Percentiles rank a stretch among this genome's conserved stretches.
Evolutionary conservation across 2,888 invertebrate species (phyloP).

Genomic region (Protophormia terraenovae): DNA sequence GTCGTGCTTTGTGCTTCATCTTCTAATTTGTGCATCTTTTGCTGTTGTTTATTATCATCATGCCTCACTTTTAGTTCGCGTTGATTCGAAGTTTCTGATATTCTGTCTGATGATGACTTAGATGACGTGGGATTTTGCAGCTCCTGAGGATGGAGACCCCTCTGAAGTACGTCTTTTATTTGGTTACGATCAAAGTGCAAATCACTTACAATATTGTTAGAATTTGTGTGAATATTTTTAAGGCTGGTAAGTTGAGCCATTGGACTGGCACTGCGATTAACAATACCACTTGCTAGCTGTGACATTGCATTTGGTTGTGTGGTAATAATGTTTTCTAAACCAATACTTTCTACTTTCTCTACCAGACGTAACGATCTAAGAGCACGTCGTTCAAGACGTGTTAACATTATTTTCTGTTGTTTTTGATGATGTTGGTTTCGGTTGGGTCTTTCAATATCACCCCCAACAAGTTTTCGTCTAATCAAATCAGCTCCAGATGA

Average conservation of each 20-base stretch:
- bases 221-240: conserved; percentile 82
- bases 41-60: background rate
- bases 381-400: conserved; percentile 80
- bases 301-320: conserved; percentile 84
- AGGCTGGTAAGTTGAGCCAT: conserved; percentile 91
- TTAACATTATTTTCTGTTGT: conserved; percentile 79
- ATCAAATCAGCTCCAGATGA: conserved; percentile 86
- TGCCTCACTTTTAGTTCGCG: background rate
- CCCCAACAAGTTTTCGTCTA: conserved; percentile 84
- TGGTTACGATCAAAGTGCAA: conserved; percentile 82
- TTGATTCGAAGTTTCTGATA: background rate
- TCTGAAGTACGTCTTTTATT: conserved; percentile 78
- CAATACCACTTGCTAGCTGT: conserved; percentile 83
- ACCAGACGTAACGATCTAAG: conserved; percentile 84
- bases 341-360: conserved; percentile 86
- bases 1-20: conserved; percentile 47
- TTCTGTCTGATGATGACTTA: background rate
- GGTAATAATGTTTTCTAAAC: conserved; percentile 86
- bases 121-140: conserved; percentile 6
- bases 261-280: conserved; percentile 86
- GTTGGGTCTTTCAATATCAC: conserved; percentile 80
- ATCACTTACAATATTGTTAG: conserved; percentile 79
- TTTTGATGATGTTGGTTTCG: conserved; percentile 75
- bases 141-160: conserved; percentile 72
- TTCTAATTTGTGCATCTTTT: conserved; percentile 55